These are phyloP conservation scores for Ceyx melanurus DNA, from an alignment of 2,113 vertebrate genomes.

Conservation along the genomic window DNA sequence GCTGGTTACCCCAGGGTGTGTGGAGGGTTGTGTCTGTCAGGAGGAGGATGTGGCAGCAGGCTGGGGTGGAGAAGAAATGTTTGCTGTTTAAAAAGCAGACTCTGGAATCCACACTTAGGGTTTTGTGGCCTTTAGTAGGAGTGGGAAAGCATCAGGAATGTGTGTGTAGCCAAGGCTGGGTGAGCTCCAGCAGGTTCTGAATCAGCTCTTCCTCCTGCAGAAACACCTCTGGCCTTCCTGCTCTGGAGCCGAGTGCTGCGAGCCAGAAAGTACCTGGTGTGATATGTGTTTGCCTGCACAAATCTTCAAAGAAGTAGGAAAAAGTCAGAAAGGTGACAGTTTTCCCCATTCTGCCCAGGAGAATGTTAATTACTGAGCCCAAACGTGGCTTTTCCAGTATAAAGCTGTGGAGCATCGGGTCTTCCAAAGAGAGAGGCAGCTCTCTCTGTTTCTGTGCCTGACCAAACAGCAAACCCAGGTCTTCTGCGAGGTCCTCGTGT, in stretches of 20 bases:
- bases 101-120: not conserved
- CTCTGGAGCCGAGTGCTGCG: rapidly evolving
- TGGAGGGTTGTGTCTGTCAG: rapidly evolving
- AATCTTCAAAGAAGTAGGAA: not conserved
- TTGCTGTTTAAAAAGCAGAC: not conserved
- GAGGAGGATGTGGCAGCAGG: not conserved
- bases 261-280: not conserved
- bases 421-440: not conserved
- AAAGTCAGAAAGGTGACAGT: not conserved
- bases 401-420: not conserved
- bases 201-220: not conserved
- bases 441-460: too few species aligned
- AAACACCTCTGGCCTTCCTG: not conserved
- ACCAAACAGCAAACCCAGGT: not conserved
- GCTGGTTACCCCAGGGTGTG: rapidly evolving
- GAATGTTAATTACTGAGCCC: not conserved
- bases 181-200: not conserved
- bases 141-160: not conserved
- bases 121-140: not conserved
- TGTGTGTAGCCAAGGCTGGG: not conserved
- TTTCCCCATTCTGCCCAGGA: not conserved
- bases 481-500: rapidly evolving
- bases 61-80: not conserved
- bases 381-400: not conserved
- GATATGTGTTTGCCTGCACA: not conserved